Base-by-base conservation (phyloP, 1,140 invertebrate species). In the Drosophila watanabei region DNA sequence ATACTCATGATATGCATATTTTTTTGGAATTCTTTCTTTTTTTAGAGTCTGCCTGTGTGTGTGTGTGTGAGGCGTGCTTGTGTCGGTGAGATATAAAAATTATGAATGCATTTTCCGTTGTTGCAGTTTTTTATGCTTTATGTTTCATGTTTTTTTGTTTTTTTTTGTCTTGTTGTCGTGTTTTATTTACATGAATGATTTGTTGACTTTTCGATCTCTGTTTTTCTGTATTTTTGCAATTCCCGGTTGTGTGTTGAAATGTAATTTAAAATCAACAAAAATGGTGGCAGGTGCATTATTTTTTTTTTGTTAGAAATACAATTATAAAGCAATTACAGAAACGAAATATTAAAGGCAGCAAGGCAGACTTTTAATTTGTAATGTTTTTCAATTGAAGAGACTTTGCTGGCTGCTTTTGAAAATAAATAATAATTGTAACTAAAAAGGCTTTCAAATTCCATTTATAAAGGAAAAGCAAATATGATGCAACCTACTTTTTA, bases 101-200 rank as follows among this genome's bases (percentile, higher is more conserved):
- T 41, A 70, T 64, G 32, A 76, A 66, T 72, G 61, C 71, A 79
- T 56, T 69, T 61, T 48, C 28, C 57, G 35, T 59, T 69, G 48
- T 80, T 80, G 45, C 14, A 52, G 10, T 51, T 57, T 57, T 46
- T 79, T 52, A 28, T 28, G 24, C 13, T 20, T n/a, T 20, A 45
- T 45, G 43, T n/a, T 45, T 56, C 39, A 16, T 45, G 68, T 57
- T 49, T 52, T 18, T 52, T 32, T 32, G 6, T 51, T 16, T n/a
- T 70, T 70, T 46, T 39, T 61, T 69, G 10, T 33, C 8, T 6
- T 68, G 57, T 73, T 66, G 46, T 64, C 75, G 79, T 81, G 63
- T 68, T 68, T 81, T 88, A 88, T 88, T 84, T 84, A 88, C 84
- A 89, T 89, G 58, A 79, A 71, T 84, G 73, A 72, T 35, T 65